Percentiles rank a stretch among this genome's conserved stretches.
Evolutionary conservation across 2,113 vertebrate genomes (phyloP).

Genomic region (Cynocephalus volans): DNA sequence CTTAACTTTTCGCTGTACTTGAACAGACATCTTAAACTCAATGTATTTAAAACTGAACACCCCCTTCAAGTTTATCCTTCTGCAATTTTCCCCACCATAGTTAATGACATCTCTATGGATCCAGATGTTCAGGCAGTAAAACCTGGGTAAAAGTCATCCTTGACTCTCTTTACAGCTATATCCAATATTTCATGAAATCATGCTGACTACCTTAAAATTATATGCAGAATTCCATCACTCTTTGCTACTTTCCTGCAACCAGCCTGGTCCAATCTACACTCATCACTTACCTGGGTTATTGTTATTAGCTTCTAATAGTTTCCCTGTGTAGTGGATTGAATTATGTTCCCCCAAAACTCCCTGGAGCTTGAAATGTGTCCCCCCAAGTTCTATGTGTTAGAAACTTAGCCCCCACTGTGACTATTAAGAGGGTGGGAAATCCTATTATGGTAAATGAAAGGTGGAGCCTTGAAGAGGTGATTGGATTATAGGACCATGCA

Average conservation of each 20-base stretch:
- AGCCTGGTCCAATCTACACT: neutral
- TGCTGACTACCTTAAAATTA: slow-evolving; percentile 4
- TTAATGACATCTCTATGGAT: neutral
- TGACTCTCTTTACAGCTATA: neutral
- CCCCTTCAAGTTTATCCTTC: neutral
- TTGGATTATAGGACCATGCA: too few species aligned
- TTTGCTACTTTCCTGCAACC: neutral
- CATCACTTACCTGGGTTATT: neutral
- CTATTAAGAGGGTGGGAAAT: too few species aligned
- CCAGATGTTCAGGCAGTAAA: neutral
- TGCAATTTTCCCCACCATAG: neutral
- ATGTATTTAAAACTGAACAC: neutral
- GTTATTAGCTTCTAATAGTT: neutral
- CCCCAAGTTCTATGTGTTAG: too few species aligned
- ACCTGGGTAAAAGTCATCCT: neutral
- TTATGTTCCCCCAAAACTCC: too few species aligned
- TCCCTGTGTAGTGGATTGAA: neutral
- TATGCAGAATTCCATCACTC: neutral
- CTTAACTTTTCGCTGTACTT: neutral
- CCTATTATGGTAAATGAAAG: too few species aligned
- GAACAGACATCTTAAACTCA: slow-evolving; percentile 45
- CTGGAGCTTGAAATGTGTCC: too few species aligned
- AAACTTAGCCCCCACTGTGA: too few species aligned
- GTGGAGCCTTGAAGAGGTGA: too few species aligned
- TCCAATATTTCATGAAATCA: neutral